Evolutionary conservation across 1,140 invertebrate genomes (phyloP), one percentile per base, ranked within the genome.

Genomic region (Chlorops oryzae): DNA sequence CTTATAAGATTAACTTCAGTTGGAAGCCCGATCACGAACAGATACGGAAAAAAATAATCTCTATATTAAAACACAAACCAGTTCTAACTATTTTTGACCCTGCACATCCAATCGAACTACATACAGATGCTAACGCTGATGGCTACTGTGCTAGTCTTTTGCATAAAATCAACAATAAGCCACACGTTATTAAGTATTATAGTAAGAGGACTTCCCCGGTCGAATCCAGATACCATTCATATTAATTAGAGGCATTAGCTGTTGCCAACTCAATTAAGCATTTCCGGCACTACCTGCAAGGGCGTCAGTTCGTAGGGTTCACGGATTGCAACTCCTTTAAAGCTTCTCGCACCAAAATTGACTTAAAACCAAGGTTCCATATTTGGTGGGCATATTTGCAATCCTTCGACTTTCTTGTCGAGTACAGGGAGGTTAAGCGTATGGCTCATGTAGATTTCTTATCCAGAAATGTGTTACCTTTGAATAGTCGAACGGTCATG

Each of bases 301-400:
- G 58, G 5, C 46, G 54, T n/a, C 57, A 51, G n/a, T 66, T 68
- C 52, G 44, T 43, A 21, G 52, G 73, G 40, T 32, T 59, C 28
- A 38, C 44, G 10, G 44, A 46, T n/a, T 35, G 44, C n/a, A 46
- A 46, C 21, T 46, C 44, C 17, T 18, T 60, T 50, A 69, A 50
- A 59, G 59, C 54, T 53, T 57, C 61, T 1, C 15, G 27, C 50
- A 63, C 57, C 52, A 66, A 61, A 57, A 57, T 55, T 58, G 51
- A 68, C 55, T 57, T 73, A 53, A 56, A 48, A 0, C 66, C 71
- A 1, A 40, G 67, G 17, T 64, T 59, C 2, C 58, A 69, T 42
- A 40, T 62, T n/a, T 73, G 66, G 61, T 65, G 63, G 61, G 51
- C 59, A 9, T 63, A 42, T 54, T 50, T 67, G 51, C 60, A 72